Evolutionary conservation across 1,140 invertebrate genomes (phyloP), one percentile per base, ranked within the genome.

Genomic region (Eriosoma lanigerum): DNA sequence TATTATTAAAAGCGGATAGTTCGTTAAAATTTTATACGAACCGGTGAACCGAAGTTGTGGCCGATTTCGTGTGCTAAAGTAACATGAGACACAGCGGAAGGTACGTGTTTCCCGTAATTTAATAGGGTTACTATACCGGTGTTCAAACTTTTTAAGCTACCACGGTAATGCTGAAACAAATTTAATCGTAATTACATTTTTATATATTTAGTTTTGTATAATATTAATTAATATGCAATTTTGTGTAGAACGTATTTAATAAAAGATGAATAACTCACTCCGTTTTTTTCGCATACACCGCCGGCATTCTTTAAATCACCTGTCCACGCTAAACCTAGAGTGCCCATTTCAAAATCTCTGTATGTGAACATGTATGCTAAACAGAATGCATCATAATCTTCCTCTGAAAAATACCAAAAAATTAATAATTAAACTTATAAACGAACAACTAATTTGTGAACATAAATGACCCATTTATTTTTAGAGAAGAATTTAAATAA

Each of bases 291-390:
- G 86, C 96, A 96, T 81, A 97, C 94, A 46, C 98, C 92, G 83
- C 97, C 95, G 15, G 95, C 95, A 86, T 97, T 96, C 84, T 96
- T 96, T 19, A 97, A 87, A 86, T 97, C 95, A 0, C 94, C 95
- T 0, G 95, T 97, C 98, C 98, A 99, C 4, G 98, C 97, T 50
- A 99, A 87, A 10, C 98, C 98, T 73, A 99, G 86, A 1, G 98
- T 99, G 62, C 98, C 98, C 89, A 98, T 97, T 86, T 97, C 96
- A 86, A 99, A 99, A 86, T 99, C 97, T 54, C 98, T 88, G 87
- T 98, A 99, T 4, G 98, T 99, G 85, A 99, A 98, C 92, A 99
- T 97, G 86, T 99, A 99, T 54, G 98, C 97, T 84, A 99, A 88
- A 85, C 98, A 99, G 87, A 98, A 99, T 19, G 95, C 94, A 85